Evolutionary conservation across 2,888 invertebrate genomes (phyloP), one percentile per base, ranked within the genome.

Genomic region (Apamea monoglypha): DNA sequence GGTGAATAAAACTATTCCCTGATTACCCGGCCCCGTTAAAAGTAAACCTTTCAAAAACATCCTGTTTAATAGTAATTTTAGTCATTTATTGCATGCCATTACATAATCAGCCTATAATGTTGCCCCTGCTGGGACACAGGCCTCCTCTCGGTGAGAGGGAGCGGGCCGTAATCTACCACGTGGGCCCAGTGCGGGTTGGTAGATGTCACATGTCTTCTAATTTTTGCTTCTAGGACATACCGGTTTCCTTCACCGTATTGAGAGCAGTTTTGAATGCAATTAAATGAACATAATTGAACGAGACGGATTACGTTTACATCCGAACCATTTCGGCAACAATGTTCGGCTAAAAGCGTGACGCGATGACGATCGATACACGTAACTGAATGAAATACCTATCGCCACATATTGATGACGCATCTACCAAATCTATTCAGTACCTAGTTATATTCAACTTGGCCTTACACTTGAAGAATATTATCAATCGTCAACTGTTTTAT

Each of bases 241-340:
- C n/a, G n/a, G n/a, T n/a, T n/a, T n/a, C n/a, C n/a, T n/a, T n/a
- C n/a, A n/a, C n/a, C n/a, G n/a, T n/a, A n/a, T n/a, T n/a, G n/a
- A n/a, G n/a, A n/a, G n/a, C n/a, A n/a, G n/a, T n/a, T n/a, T n/a
- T n/a, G n/a, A 40, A 68, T 18, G 29, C 32, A 16, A 68, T 16
- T 67, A 61, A 80, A 73, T 66, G 79, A 80, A 80, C 64, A 56
- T 61, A 40, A 79, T 63, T 81, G 53, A 81, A 73, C 56, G 36
- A 66, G 10, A 66, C 50, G 25, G 10, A 29, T 25, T 47, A 36
- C 5, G 16, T 59, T 56, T 74, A 59, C 53, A 47, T 44, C 47
- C n/a, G 21, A 75, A 61, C 21, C 4, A 14, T 64, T 53, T 14
- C 25, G 44, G 10, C 29, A 73, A 18, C 25, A 36, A 40, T 47